Evolutionary conservation across 2,797 vertebrate species (phyloP), one percentile per base, ranked within the genome.

Genomic region (Bovichtus variegatus): DNA sequence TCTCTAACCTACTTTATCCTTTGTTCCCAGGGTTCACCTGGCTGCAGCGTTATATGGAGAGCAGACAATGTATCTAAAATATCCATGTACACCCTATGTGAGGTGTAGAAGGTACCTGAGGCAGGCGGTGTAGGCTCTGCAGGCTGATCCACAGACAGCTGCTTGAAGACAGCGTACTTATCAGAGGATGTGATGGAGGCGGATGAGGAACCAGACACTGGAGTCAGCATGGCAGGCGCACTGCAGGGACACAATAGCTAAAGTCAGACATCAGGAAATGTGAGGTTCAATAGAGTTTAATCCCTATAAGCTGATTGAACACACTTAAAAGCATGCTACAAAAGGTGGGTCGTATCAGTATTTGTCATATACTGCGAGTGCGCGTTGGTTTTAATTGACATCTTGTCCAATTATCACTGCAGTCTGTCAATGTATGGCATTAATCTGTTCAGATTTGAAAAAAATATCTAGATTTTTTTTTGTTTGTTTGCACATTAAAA

Each of bases 121-220:
- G 95, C 92, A 6, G 95, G 64, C 74, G 94, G 71, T 16, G 94
- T 57, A 34, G 92, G 93, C 91, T 99, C 98, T 65, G 95, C 74
- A 55, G 96, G 93, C 87, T 95, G 97, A 87, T 98, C 97, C 82
- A 95, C 90, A 59, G 95, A 93, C 82, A 99, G 96, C 86, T 97
- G 96, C 95, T 99, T 99, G 91, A 99, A 99, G 71, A 92, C 98
- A 54, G 98, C 97, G 18, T 99, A 99, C 86, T 98, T 99, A 93
- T 99, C 98, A 63, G 94, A 88, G 23, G 96, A 93, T 2, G 92
- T 69, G 8, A 83, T 73, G 0, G 89, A 70, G 55, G 94, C 40
- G 0, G 91, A 83, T 86, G 96, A 95, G 40, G 92, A 94, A 63
- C 98, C 97, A 75, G 97, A 95, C 59, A 98, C 92, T n/a, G 98